Conservation (phyloP, 2,113 vertebrate genomes). For the Laterallus jamaicensis region DNA sequence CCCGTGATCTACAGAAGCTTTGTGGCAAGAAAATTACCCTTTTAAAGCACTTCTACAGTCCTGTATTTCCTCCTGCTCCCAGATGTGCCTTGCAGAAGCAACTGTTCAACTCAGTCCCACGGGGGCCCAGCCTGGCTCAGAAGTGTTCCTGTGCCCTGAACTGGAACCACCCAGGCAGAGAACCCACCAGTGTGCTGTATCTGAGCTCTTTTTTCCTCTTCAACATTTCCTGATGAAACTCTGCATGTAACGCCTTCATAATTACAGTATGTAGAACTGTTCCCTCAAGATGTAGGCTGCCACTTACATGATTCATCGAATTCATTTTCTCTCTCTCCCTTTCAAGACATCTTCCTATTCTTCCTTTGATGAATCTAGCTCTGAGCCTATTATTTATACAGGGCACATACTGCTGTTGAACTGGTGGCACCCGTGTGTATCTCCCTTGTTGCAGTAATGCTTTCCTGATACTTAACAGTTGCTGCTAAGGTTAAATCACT, state of each 20-base stretch:
- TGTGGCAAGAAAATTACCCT: background rate
- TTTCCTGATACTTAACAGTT: constrained; percentile 29
- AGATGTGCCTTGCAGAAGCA: background rate
- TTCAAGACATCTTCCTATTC: constrained; percentile 22
- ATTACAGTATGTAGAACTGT: constrained; percentile 25
- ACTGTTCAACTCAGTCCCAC: background rate
- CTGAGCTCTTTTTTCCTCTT: background rate
- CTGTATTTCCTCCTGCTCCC: background rate
- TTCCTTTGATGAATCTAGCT: constrained; percentile 12
- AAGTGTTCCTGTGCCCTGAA: background rate
- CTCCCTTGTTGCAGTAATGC: background rate
- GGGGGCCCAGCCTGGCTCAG: background rate
- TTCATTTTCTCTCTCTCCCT: constrained; percentile 48
- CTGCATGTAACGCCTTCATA: background rate
- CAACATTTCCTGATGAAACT: background rate
- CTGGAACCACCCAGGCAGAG: background rate
- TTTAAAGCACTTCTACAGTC: background rate
- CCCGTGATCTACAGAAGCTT: background rate
- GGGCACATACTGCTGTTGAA: background rate
- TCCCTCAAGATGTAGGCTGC: constrained; percentile 35
- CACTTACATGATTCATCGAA: constrained; percentile 36
- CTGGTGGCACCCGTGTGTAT: background rate
- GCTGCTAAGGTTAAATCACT: constrained; percentile 22
- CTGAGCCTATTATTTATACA: constrained; percentile 8
- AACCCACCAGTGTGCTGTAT: background rate